A percentile compares a stretch with the other conserved stretches of the same genome.
Conservation (phyloP, 2,888 invertebrate species). For the Isotomurus palustris region DNA sequence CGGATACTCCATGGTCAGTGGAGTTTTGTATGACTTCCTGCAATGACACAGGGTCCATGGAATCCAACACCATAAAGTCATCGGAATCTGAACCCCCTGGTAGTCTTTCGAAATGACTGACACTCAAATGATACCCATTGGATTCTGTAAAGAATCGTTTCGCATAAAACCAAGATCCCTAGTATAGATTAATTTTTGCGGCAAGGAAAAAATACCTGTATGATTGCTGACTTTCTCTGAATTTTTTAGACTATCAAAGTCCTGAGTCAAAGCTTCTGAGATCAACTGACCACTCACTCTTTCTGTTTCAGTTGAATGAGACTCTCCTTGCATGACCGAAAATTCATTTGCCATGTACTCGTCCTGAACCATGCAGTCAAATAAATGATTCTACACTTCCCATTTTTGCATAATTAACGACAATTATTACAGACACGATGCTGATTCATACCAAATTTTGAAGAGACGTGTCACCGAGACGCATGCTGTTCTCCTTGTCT, state of each 20-base stretch:
- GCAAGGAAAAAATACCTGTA: not conserved
- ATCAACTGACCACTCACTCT: conserved; percentile 2
- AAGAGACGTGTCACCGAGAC: no score
- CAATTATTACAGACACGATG: no score
- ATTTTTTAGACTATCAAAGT: not conserved
- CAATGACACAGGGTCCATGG: not conserved
- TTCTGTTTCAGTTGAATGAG: not conserved
- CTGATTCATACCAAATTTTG: no score
- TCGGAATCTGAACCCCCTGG: not conserved
- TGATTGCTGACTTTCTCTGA: not conserved
- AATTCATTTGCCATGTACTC: not conserved
- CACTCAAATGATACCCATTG: no score
- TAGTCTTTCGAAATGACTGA: no score
- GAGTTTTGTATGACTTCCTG: not conserved
- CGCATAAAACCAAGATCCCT: no score
- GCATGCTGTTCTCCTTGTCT: conserved; percentile 28
- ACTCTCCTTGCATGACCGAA: not conserved
- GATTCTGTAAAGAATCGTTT: no score
- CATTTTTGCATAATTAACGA: no score
- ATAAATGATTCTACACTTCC: no score
- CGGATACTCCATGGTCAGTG: not conserved
- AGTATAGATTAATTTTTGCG: no score
- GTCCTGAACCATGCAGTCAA: no score
- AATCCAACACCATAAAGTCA: not conserved
- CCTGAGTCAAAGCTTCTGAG: conserved; percentile 1